Conservation (phyloP, 2,888 invertebrate species). For the Dusona sp. region DNA sequence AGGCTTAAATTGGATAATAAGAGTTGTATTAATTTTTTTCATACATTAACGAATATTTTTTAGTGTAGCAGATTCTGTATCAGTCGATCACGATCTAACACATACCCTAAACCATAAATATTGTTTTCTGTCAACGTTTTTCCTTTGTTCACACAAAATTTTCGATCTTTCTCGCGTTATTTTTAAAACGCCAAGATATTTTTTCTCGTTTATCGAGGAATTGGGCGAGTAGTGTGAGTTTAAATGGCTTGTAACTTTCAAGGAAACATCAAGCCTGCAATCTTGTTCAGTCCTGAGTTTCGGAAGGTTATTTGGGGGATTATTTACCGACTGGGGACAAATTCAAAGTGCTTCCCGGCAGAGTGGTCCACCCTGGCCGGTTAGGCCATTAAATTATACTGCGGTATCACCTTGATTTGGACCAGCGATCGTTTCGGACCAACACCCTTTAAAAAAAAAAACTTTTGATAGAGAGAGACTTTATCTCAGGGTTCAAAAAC, state of each 20-base stretch:
- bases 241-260: not conserved
- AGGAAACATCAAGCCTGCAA: conserved; percentile 3
- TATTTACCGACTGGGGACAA: conserved; percentile 36
- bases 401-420: conserved; percentile 38
- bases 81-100: no score
- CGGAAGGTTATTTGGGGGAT: conserved; percentile 31
- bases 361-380: conserved; percentile 30
- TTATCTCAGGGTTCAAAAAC: conserved; percentile 12
- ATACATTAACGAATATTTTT: not conserved
- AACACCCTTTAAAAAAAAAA: not conserved
- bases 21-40: not conserved
- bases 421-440: conserved; percentile 36
- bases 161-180: not conserved
- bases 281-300: not conserved
- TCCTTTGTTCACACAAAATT: not conserved
- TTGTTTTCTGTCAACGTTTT: no score
- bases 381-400: conserved; percentile 51
- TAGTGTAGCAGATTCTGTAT: no score
- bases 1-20: not conserved
- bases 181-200: not conserved
- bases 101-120: no score
- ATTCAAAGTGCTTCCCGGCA: conserved; percentile 8
- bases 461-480: not conserved
- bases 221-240: not conserved
- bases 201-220: not conserved